Base-by-base conservation (phyloP, 2,113 vertebrate species). In the Neolamprologus toae region DNA sequence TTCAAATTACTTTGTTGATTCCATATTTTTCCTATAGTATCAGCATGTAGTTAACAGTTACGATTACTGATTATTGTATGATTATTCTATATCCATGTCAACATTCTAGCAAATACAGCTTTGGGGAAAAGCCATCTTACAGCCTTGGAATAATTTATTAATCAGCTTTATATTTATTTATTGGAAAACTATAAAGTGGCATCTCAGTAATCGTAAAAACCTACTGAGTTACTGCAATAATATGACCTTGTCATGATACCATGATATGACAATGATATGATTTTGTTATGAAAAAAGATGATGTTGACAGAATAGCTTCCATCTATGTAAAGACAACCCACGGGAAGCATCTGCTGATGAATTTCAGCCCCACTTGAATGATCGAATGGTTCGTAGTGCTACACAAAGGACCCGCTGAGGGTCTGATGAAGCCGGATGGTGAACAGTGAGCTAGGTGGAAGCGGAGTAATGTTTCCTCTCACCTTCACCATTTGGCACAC, bases 361-460 rank as follows among this genome's bases (percentile, higher is more conserved):
- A 90, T 88, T 80, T 85, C 82, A 76, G 85, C 86, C 78, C 17
- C 59, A 19, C 90, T 85, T 57, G 45, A 47, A 73, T 83, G n/a
- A 87, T 80, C 40, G 55, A 85, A 54, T 21, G 51, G 9, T 40
- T 61, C 26, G 37, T n/a, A 31, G 49, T 11, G 40, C 6, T 42
- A 55, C 45, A 66, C 61, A 23, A 88, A 73, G 33, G 57, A 86
- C 84, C 89, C 4, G 73, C 90, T 90, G 92, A 86, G 88, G 88
- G 47, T 84, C 81, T 87, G 91, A 91, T 88, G 85, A 91, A 88
- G 88, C 89, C 88, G 59, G 90, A 89, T 92, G 91, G 93, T 88
- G 76, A 94, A 83, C 73, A 45, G 76, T 84, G 82, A 92, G 82
- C 55, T 80, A 88, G 53, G 78, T 82, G 76, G 28, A 84, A 88